Percentiles rank a stretch among this genome's conserved stretches.
These are phyloP conservation scores for Ecliptopera silaceata DNA, from an alignment of 2,888 invertebrate species.

Conservation along the genomic window DNA sequence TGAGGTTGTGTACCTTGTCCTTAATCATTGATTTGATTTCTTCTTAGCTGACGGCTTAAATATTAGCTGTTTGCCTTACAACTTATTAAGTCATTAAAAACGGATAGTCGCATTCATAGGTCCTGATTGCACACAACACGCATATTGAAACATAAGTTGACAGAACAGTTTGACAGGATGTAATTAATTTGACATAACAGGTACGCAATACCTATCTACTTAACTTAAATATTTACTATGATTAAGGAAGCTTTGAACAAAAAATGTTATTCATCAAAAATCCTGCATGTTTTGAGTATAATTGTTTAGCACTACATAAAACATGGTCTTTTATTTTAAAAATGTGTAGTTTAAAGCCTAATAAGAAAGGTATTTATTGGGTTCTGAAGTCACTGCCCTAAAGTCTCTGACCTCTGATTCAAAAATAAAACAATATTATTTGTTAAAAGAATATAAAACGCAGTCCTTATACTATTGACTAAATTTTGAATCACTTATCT, in stretches of 20 bases:
- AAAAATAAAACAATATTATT: constrained; percentile 23
- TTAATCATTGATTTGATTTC: constrained; percentile 22
- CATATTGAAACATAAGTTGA: background rate
- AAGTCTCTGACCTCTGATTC: constrained; percentile 2
- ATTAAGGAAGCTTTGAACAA: no score
- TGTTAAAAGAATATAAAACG: constrained; percentile 23
- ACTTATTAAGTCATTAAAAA: background rate
- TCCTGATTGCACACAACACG: background rate
- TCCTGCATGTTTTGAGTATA: background rate
- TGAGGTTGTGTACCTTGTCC: constrained; percentile 31
- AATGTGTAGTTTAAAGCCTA: constrained; percentile 3
- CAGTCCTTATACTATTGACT: constrained; percentile 29
- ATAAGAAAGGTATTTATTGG: constrained; percentile 18
- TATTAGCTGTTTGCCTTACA: background rate
- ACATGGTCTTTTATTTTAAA: no score
- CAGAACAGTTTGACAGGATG: background rate
- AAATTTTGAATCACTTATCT: constrained; percentile 27
- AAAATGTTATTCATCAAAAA: background rate
- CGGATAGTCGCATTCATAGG: background rate
- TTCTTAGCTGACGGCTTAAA: background rate
- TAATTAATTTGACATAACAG: no score
- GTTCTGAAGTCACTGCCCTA: constrained; percentile 24
- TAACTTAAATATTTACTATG: no score
- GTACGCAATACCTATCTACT: background rate
- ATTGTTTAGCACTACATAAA: no score